A percentile compares a stretch with the other conserved stretches of the same genome.
These are phyloP conservation scores for Stomatorhinus ivindoensis DNA, from an alignment of 2,113 vertebrate species.

Conservation along the genomic window DNA sequence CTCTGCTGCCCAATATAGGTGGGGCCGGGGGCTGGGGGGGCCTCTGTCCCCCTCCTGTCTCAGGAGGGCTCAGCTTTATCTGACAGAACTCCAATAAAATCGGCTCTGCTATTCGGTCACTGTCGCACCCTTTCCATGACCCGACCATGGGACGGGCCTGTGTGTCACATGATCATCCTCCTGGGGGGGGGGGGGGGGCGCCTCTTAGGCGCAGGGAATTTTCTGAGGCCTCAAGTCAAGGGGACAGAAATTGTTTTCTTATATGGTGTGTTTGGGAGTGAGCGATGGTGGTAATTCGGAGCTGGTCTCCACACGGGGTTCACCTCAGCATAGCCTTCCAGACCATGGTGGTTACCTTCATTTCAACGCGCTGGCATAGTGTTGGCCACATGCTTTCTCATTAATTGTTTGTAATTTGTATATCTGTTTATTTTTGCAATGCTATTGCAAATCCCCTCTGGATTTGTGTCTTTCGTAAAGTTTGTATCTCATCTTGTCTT, in stretches of 20 bases:
- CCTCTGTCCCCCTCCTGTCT: conserved; percentile 19
- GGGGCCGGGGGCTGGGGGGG: neutral
- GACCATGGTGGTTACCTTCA: neutral
- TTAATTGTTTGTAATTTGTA: too few species aligned
- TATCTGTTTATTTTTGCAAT: neutral
- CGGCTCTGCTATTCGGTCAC: neutral
- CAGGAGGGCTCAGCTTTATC: conserved; percentile 19
- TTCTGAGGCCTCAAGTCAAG: neutral
- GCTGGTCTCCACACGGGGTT: neutral
- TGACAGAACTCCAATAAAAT: conserved; percentile 23
- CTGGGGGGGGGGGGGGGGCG: neutral
- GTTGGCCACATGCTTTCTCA: too few species aligned
- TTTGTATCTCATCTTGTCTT: neutral
- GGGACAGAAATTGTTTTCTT: neutral
- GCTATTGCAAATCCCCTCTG: neutral
- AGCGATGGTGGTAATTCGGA: neutral
- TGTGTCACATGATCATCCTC: neutral
- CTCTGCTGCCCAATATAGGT: neutral
- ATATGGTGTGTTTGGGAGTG: neutral
- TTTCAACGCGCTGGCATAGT: neutral
- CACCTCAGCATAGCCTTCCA: neutral
- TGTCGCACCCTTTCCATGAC: neutral
- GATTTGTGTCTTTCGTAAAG: neutral
- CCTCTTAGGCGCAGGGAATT: neutral
- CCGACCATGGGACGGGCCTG: neutral